A percentile compares a stretch with the other conserved stretches of the same genome.
These are phyloP conservation scores for Lasioglossum figueresi DNA, from an alignment of 2,888 invertebrate species.

Conservation along the genomic window DNA sequence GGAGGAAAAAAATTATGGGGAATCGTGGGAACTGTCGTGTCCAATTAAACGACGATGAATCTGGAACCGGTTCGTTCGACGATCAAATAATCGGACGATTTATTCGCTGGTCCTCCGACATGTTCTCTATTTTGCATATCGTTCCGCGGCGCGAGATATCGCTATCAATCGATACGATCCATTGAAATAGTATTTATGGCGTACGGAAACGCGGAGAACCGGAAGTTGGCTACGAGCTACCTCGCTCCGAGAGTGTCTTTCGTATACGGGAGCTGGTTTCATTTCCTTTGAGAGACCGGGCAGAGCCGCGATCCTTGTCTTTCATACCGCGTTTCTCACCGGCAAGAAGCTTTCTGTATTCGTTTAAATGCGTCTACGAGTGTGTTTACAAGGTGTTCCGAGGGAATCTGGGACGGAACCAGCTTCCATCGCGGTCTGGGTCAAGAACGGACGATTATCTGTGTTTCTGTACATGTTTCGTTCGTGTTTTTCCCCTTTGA, in stretches of 20 bases:
- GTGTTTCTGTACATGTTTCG: background rate
- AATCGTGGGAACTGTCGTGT: slow-evolving; percentile 24
- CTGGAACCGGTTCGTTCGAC: slow-evolving; percentile 9
- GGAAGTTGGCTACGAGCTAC: slow-evolving; percentile 14
- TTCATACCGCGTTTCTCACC: background rate
- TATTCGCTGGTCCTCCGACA: slow-evolving; percentile 37
- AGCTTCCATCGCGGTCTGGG: slow-evolving; percentile 19
- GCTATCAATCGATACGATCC: slow-evolving; percentile 60
- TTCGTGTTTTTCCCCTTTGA: background rate
- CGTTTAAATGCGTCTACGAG: slow-evolving; percentile 13
- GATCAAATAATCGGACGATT: slow-evolving; percentile 58
- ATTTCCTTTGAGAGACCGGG: slow-evolving; percentile 11
- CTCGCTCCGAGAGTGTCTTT: slow-evolving; percentile 29
- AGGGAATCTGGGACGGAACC: background rate
- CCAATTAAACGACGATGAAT: slow-evolving; percentile 56
- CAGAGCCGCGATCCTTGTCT: slow-evolving; percentile 15
- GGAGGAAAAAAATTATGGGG: background rate
- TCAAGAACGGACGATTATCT: slow-evolving; percentile 25
- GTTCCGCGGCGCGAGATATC: slow-evolving; percentile 55
- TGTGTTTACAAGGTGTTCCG: slow-evolving; percentile 14
- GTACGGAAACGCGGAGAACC: slow-evolving; percentile 9
- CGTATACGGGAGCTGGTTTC: slow-evolving; percentile 19
- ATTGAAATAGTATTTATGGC: slow-evolving; percentile 49
- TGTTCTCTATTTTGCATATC: slow-evolving; percentile 67
- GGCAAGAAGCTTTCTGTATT: slow-evolving; percentile 2